Conservation (phyloP, 2,113 vertebrate genomes). For the Dolichallabes microphthalmus region DNA sequence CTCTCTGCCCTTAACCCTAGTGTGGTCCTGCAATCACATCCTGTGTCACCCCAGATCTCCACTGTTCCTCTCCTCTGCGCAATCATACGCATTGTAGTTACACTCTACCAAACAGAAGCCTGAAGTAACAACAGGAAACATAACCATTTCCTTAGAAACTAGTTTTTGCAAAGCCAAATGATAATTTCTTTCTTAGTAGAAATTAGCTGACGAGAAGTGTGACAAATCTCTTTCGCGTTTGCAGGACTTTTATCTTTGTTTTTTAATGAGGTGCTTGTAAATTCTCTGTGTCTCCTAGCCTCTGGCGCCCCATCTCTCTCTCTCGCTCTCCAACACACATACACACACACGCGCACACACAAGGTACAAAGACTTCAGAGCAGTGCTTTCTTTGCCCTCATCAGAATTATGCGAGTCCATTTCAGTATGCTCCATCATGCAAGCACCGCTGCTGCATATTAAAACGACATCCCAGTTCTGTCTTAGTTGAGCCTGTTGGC, state of each 20-base stretch:
- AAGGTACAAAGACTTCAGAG: conserved; percentile 16
- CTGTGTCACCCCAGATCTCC: background rate
- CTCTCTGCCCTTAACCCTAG: background rate
- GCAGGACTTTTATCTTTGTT: conserved; percentile 14
- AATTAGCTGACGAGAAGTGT: background rate
- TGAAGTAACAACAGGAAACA: background rate
- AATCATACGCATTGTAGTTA: background rate
- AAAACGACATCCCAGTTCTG: background rate
- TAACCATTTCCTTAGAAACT: background rate
- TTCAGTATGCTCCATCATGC: conserved; percentile 16
- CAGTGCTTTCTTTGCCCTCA: conserved; percentile 12
- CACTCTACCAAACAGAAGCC: background rate
- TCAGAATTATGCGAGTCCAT: background rate
- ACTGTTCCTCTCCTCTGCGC: background rate
- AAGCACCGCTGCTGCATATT: conserved; percentile 6
- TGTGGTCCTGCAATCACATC: background rate
- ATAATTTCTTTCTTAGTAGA: background rate
- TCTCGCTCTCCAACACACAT: too few relatives aligned
- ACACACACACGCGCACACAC: background rate
- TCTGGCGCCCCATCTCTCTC: background rate
- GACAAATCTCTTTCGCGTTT: background rate
- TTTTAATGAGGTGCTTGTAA: conserved; percentile 21
- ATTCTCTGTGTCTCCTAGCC: background rate
- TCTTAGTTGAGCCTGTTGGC: background rate
- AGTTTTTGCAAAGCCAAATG: background rate